Percentiles rank a stretch among this genome's conserved stretches.
Evolutionary conservation across 2,113 vertebrate genomes (phyloP).

Genomic region (Ictalurus furcatus): DNA sequence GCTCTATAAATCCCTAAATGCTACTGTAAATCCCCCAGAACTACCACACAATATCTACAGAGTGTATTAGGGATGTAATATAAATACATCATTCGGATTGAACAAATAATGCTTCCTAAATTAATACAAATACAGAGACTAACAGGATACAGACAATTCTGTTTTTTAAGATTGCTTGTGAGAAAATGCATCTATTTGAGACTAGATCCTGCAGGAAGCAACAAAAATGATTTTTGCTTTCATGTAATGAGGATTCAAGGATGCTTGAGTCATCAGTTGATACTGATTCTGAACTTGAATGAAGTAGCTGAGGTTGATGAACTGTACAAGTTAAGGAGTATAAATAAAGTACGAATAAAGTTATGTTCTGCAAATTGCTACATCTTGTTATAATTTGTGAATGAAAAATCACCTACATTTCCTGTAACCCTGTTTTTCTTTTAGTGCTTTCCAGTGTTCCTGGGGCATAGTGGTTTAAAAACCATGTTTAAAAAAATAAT

Average conservation of each 20-base stretch:
- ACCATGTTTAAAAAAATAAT: background rate
- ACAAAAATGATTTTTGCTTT: background rate
- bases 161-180: background rate
- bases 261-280: background rate
- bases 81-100: background rate
- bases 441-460: background rate
- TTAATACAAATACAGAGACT: background rate
- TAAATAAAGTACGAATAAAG: background rate
- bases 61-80: background rate
- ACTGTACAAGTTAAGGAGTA: too few species aligned
- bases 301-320: too few species aligned
- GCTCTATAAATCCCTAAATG: constrained; percentile 17
- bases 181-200: background rate
- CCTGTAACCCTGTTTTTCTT: background rate
- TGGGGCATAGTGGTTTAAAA: background rate
- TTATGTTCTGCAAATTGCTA: background rate
- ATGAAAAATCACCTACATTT: background rate
- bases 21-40: constrained; percentile 1
- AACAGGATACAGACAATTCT: background rate
- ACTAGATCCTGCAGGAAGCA: background rate
- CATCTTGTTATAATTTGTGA: background rate
- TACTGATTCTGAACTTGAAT: background rate
- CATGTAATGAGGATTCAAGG: background rate
- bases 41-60: background rate
- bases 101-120: background rate